Evolutionary conservation across 1,140 invertebrate species (phyloP), one percentile per base, ranked within the genome.

Genomic region (Diorhabda carinulata): DNA sequence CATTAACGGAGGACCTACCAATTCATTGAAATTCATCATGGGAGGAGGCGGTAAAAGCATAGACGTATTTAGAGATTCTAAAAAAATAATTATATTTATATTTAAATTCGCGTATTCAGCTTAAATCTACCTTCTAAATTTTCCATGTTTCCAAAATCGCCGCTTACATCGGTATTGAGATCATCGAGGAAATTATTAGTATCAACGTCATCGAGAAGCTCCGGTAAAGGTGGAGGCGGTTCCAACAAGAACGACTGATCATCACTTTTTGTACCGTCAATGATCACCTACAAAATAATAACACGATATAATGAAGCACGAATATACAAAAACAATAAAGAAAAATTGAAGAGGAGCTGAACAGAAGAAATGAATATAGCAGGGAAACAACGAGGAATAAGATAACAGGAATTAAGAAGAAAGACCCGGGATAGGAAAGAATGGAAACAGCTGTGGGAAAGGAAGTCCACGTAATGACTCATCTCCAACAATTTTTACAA

Each of bases 151-250:
- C 47, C 47, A 52, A 52, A 52, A 8, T 52, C 47, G 44, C 71
- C 71, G 43, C 69, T 61, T 41, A 71, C 45, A 40, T 74, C 72
- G 67, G 69, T 67, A 4, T 57, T 60, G 57, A 72, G 68, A 41
- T 72, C 68, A 44, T 74, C 73, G 8, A 72, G 60, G 43, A 74
- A 72, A 25, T 72, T 65, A 56, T 74, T 74, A 44, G 70, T 70
- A 40, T 72, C 70, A 3, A 43, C 74, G 43, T 78, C 78, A 3
- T 76, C 70, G 63, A 79, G 78, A 43, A 78, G 76, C 2, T 77
- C 71, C 8, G 79, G 72, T 40, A 78, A 73, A 1, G 77, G 77
- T 40, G 77, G 70, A 6, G 79, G 79, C 3, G 78, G 79, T 71
- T 79, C 72, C 40, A 80, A 69, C 3, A 65, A 66, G 41, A 65